Base-by-base conservation (phyloP, 2,113 vertebrate species). In the Sceloporus tristichus region DNA sequence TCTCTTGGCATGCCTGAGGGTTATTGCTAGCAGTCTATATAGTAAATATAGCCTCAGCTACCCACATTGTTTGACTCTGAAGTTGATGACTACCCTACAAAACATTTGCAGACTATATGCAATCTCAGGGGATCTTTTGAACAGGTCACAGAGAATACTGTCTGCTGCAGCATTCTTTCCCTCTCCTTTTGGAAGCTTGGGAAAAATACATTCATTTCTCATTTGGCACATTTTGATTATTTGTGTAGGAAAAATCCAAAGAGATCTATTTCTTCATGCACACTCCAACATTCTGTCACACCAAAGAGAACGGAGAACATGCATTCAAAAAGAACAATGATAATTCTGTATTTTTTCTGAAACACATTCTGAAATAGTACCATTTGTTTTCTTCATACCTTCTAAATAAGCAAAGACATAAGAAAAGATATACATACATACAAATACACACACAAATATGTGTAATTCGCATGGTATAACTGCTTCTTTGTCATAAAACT, bases 171-270 rank as follows among this genome's bases (percentile, higher is more conserved):
- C 42, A 19, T 23, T n/a, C 82, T n/a, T 13, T 42, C 73, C 54
- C 23, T 74, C 56, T 56, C 42, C 59, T 82, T 85, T 71, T 10
- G 19, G 18, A 76, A 68, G 78, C 56, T 10, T 80, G 23, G 25
- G 81, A 81, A 59, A 42, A 85, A 29, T 21, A 53, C 76, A 65
- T 82, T 14, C 54, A 79, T n/a, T 34, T 23, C 82, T 79, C 83
- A 2, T 65, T 3, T 71, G 54, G 5, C 19, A 40, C 59, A 65
- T 56, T 77, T 82, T 34, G 34, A 79, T 84, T 4, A 56, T 73
- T 16, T 13, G 29, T 0, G 0, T 71, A 91, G 68, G 0, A 74
- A 82, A 70, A 75, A 29, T 2, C 84, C 53, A 27, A 78, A 42
- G 81, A 42, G 38, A 42, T 4, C 73, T 56, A 66, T 79, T 68